Conservation (phyloP, 1,140 invertebrate genomes). For the Euglossa dilemma region DNA sequence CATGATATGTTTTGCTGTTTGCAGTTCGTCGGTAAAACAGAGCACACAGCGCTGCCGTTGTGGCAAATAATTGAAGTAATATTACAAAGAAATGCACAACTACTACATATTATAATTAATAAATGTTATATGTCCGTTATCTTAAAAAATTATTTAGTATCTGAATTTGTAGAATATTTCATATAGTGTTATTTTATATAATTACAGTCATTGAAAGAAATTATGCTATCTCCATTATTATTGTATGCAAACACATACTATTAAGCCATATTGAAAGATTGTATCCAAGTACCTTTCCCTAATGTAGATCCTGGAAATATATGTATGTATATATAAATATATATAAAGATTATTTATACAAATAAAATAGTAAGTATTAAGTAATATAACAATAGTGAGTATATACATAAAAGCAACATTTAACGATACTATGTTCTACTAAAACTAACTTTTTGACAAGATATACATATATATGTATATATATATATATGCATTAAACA, state of each 20-base stretch:
- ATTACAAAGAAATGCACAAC: background rate
- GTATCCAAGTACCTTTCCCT: background rate
- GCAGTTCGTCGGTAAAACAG: constrained; percentile 60
- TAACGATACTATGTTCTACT: background rate
- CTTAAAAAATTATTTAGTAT: background rate
- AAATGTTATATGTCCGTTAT: background rate
- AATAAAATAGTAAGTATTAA: background rate
- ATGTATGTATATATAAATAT: background rate
- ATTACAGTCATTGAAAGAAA: background rate
- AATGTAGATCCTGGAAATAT: background rate
- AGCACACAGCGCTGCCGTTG: constrained; percentile 53
- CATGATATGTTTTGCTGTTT: constrained; percentile 62
- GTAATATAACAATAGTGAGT: too few relatives aligned
- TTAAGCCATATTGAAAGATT: background rate
- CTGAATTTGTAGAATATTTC: background rate
- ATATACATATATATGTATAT: background rate
- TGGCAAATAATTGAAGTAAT: constrained; percentile 24
- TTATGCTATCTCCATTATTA: background rate
- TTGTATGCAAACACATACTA: background rate
- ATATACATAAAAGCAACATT: background rate
- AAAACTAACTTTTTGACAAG: background rate
- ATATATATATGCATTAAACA: too few relatives aligned
- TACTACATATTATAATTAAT: too few relatives aligned
- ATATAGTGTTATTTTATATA: background rate
- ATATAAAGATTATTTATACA: background rate